Evolutionary conservation across 2,888 invertebrate genomes (phyloP).

Genomic region (Apamea anceps): DNA sequence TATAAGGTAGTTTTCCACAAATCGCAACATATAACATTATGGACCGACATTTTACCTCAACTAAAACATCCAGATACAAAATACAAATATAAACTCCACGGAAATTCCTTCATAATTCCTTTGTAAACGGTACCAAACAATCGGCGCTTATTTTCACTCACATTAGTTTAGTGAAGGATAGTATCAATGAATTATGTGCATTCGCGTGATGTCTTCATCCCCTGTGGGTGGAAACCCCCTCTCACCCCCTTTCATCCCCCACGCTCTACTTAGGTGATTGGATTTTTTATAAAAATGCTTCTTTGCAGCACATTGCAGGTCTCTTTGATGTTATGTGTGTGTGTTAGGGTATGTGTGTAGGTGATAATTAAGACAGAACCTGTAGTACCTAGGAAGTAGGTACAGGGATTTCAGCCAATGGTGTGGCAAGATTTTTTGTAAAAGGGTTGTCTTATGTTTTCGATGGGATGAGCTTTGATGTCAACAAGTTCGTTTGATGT

Average conservation of each 20-base stretch:
- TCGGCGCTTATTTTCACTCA: constrained; percentile 88
- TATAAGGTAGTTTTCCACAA: neutral
- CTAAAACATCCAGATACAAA: neutral
- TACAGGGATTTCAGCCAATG: constrained; percentile 47
- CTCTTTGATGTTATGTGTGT: constrained; percentile 74
- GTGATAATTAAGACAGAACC: constrained; percentile 50
- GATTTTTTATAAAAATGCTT: constrained; percentile 80
- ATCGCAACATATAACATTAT: neutral
- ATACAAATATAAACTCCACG: neutral
- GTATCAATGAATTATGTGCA: constrained; percentile 89
- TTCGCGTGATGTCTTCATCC: constrained; percentile 86
- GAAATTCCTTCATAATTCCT: constrained; percentile 5
- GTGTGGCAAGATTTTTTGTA: constrained; percentile 35
- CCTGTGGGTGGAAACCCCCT: constrained; percentile 69
- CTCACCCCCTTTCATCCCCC: constrained; percentile 57
- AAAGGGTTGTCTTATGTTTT: constrained; percentile 31
- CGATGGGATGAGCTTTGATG: constrained; percentile 42
- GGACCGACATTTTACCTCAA: neutral
- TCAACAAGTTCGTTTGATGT: constrained; percentile 39
- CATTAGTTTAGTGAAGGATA: constrained; percentile 87
- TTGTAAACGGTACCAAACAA: constrained; percentile 79
- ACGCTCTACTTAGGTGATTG: constrained; percentile 85
- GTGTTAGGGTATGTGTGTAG: constrained; percentile 17
- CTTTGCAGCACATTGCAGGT: constrained; percentile 52
- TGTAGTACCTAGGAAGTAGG: constrained; percentile 14